Percentiles rank a stretch among this genome's conserved stretches.
These are phyloP conservation scores for Xestia c-nigrum DNA, from an alignment of 2,888 invertebrate species.

Conservation along the genomic window DNA sequence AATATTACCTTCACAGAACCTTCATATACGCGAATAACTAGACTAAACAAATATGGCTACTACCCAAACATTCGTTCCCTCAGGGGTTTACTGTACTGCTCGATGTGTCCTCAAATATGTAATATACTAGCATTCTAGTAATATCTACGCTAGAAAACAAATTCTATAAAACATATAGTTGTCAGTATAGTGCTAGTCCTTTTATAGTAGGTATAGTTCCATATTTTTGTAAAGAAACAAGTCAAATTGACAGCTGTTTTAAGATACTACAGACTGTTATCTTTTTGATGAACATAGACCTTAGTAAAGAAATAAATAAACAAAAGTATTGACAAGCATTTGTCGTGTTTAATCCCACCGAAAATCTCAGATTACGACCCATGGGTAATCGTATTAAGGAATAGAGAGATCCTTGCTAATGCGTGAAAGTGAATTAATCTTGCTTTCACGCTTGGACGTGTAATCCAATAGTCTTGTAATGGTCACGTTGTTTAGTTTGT, in stretches of 20 bases:
- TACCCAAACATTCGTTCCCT: background rate
- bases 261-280: no score
- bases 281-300: no score
- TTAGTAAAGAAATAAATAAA: background rate
- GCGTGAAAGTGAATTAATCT: slow-evolving; percentile 41
- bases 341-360: background rate
- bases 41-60: slow-evolving; percentile 34
- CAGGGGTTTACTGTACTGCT: slow-evolving; percentile 7
- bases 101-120: slow-evolving; percentile 23
- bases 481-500: slow-evolving; percentile 6
- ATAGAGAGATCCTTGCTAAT: slow-evolving; percentile 8
- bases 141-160: background rate
- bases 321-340: background rate
- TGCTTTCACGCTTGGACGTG: slow-evolving; percentile 35
- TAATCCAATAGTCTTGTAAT: slow-evolving; percentile 17
- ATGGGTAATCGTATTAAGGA: slow-evolving; percentile 14
- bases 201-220: no score
- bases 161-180: background rate
- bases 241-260: no score
- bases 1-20: background rate
- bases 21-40: slow-evolving; percentile 13
- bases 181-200: no score
- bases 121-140: background rate
- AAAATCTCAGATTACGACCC: slow-evolving; percentile 13
- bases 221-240: no score